These are phyloP conservation scores for Agrypnia vestita DNA, from an alignment of 1,140 invertebrate species.

Conservation along the genomic window DNA sequence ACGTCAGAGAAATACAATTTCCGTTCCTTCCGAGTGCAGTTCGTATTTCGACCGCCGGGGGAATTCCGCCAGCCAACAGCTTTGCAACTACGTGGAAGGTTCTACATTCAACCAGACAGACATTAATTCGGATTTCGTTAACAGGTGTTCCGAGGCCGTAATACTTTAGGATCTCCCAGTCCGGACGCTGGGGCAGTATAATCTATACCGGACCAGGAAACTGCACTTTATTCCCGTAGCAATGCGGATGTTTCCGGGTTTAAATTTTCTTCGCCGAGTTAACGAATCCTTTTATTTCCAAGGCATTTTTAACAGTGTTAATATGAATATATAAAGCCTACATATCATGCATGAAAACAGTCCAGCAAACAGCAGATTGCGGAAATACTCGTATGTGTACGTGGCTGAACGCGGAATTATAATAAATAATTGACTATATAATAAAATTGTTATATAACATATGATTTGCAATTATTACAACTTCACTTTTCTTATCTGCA, in stretches of 20 bases:
- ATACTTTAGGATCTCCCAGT: slow-evolving; percentile 32
- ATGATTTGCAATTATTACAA: too few relatives aligned
- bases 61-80: slow-evolving; percentile 24
- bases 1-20: slow-evolving; percentile 34
- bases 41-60: slow-evolving; percentile 13
- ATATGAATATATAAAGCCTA: too few relatives aligned
- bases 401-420: too few relatives aligned
- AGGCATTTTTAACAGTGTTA: too few relatives aligned
- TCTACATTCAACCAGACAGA: slow-evolving; percentile 50
- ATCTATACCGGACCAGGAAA: not conserved
- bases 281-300: not conserved
- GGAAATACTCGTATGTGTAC: too few relatives aligned
- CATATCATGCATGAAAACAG: too few relatives aligned
- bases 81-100: slow-evolving; percentile 8
- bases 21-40: slow-evolving; percentile 37
- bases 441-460: too few relatives aligned
- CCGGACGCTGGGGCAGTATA: slow-evolving; percentile 5
- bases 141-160: slow-evolving; percentile 56
- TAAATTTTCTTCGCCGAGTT: not conserved
- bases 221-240: slow-evolving; percentile 32
- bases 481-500: too few relatives aligned
- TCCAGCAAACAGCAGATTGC: too few relatives aligned
- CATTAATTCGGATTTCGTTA: slow-evolving; percentile 61
- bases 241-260: slow-evolving; percentile 16
- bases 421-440: too few relatives aligned